Evolutionary conservation across 64 coral and sea anemone species (phyloP).

Genomic region (Montipora cactus): DNA sequence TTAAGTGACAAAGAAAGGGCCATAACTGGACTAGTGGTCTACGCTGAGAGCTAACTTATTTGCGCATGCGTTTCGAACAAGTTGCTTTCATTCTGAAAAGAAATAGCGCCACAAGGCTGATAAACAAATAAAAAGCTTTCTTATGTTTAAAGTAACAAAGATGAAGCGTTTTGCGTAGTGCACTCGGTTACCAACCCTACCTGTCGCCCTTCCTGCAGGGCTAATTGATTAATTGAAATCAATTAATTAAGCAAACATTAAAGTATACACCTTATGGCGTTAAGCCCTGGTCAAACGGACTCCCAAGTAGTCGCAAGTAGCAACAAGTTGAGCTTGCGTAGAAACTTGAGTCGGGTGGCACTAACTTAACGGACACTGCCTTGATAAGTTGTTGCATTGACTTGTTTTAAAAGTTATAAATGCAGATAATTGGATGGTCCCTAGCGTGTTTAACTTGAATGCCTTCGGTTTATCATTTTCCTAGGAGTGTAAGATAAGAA

Average conservation of each 20-base stretch:
- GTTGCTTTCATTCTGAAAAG: not conserved
- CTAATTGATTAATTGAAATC: too few species aligned
- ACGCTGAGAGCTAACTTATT: not conserved
- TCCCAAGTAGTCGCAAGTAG: too few species aligned
- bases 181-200: not conserved
- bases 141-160: not conserved
- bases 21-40: too few species aligned
- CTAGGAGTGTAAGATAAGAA: not conserved
- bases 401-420: not conserved
- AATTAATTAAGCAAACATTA: too few species aligned
- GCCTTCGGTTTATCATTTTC: not conserved
- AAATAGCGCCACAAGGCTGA: not conserved
- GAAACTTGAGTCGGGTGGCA: not conserved
- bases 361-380: constrained; percentile 1
- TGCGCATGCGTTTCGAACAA: not conserved
- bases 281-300: too few species aligned
- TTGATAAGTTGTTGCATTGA: not conserved
- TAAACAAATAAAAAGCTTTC: not conserved
- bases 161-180: not conserved
- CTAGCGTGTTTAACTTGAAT: not conserved
- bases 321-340: too few species aligned
- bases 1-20: not conserved
- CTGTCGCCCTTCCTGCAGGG: not conserved
- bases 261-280: too few species aligned
- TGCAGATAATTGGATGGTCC: not conserved